Percentiles rank a stretch among this genome's conserved stretches.
Evolutionary conservation across 2,888 invertebrate species (phyloP).

Genomic region (Hyalella azteca): DNA sequence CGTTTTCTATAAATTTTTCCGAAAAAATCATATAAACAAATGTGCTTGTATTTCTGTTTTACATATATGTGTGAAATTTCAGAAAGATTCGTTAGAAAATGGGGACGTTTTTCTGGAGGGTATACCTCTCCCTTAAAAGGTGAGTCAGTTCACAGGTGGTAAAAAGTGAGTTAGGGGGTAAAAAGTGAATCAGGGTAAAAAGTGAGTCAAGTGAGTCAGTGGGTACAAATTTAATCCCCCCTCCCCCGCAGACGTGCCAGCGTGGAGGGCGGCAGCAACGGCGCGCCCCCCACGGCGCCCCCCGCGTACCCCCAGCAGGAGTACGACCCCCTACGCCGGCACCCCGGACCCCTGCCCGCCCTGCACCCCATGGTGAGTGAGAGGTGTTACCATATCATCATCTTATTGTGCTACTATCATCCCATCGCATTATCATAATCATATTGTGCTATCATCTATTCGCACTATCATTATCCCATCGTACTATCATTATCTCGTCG

Average conservation of each 20-base stretch:
- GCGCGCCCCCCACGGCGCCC: neutral
- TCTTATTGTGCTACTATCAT: neutral
- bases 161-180: too few species aligned
- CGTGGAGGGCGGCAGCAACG: neutral
- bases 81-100: too few species aligned
- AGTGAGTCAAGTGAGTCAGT: too few species aligned
- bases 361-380: neutral
- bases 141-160: too few species aligned
- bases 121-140: too few species aligned
- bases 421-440: neutral
- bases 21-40: too few species aligned
- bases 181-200: too few species aligned
- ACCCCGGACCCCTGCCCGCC: constrained; percentile 9
- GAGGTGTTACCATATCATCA: neutral
- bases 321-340: neutral
- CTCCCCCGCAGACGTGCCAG: neutral
- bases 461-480: neutral
- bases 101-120: too few species aligned
- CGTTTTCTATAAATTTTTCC: too few species aligned
- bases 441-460: neutral
- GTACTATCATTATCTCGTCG: neutral
- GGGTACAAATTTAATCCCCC: neutral
- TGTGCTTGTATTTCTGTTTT: too few species aligned
- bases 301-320: neutral
- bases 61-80: too few species aligned